Conservation (phyloP, 2,888 invertebrate species). For the Horisme vitalbata region DNA sequence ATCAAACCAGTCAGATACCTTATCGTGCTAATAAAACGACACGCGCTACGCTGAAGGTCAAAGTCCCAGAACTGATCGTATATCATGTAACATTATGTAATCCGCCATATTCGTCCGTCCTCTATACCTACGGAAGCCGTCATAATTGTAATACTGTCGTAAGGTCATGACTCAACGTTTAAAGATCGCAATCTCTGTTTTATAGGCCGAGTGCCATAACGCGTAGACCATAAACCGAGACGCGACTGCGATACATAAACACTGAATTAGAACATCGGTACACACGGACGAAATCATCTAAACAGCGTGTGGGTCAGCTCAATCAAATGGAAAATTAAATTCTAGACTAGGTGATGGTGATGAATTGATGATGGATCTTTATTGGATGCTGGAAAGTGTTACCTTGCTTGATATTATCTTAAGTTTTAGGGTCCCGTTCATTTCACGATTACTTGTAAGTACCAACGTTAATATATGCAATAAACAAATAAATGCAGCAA, state of each 20-base stretch:
- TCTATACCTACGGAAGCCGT: conserved; percentile 34
- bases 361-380: too few relatives aligned
- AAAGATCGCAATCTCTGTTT: conserved; percentile 56
- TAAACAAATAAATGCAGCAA: too few relatives aligned
- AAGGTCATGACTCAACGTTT: conserved; percentile 40
- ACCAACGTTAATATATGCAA: too few relatives aligned
- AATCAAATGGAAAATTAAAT: conserved; percentile 24
- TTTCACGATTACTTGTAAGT: too few relatives aligned
- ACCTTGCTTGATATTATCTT: too few relatives aligned
- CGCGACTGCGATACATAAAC: conserved; percentile 55
- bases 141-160: conserved; percentile 29
- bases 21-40: conserved; percentile 12
- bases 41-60: conserved; percentile 19
- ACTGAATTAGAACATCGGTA: conserved; percentile 34
- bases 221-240: conserved; percentile 47
- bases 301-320: conserved; percentile 30
- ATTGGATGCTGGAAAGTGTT: too few relatives aligned
- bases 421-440: too few relatives aligned
- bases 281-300: conserved; percentile 28
- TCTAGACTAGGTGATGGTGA: conserved; percentile 13
- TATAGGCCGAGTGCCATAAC: conserved; percentile 54
- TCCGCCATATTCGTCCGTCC: conserved; percentile 25
- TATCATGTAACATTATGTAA: conserved; percentile 27
- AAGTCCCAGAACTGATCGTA: conserved; percentile 16
- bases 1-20: neutral